These are phyloP conservation scores for Chaetophractus vellerosus DNA, from an alignment of 2,797 vertebrate species.

Conservation along the genomic window DNA sequence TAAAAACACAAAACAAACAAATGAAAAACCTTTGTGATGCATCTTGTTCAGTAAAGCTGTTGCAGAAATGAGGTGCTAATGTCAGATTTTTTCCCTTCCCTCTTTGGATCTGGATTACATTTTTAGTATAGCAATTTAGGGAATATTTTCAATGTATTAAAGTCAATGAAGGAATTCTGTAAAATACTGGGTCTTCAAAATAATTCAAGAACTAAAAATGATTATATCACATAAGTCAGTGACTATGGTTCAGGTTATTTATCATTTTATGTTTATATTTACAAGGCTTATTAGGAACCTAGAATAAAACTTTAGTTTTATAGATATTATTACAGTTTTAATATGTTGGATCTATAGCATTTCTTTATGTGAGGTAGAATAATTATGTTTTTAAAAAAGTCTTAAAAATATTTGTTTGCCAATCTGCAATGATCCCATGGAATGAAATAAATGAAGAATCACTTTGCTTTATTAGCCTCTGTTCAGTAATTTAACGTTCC, in stretches of 20 bases:
- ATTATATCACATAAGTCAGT: slow-evolving; percentile 19
- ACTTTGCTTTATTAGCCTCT: slow-evolving; percentile 45
- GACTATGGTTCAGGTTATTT: slow-evolving; percentile 5
- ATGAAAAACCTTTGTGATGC: neutral
- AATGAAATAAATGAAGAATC: slow-evolving; percentile 52
- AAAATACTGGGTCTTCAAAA: slow-evolving; percentile 30
- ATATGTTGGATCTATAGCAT: neutral
- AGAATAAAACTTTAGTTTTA: slow-evolving; percentile 56
- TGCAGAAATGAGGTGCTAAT: slow-evolving; percentile 6
- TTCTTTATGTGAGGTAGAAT: slow-evolving; percentile 28
- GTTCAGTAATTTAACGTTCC: neutral
- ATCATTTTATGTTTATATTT: slow-evolving; percentile 31
- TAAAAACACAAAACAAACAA: slow-evolving; percentile 37
- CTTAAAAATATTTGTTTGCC: slow-evolving; percentile 12
- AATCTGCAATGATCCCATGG: neutral
- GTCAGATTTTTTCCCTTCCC: slow-evolving; percentile 27
- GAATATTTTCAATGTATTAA: slow-evolving; percentile 38
- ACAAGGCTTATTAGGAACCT: neutral
- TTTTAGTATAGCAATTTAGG: slow-evolving; percentile 54
- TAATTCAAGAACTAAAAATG: slow-evolving; percentile 46
- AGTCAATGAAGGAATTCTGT: slow-evolving; percentile 42
- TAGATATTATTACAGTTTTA: slow-evolving; percentile 26
- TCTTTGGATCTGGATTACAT: slow-evolving; percentile 26
- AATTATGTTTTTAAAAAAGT: slow-evolving; percentile 36
- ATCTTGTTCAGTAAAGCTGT: neutral